A percentile compares a stretch with the other conserved stretches of the same genome.
phyloP scores from a whole-genome alignment of 2,113 vertebrate species.

The Xiphophorus hellerii region DNA sequence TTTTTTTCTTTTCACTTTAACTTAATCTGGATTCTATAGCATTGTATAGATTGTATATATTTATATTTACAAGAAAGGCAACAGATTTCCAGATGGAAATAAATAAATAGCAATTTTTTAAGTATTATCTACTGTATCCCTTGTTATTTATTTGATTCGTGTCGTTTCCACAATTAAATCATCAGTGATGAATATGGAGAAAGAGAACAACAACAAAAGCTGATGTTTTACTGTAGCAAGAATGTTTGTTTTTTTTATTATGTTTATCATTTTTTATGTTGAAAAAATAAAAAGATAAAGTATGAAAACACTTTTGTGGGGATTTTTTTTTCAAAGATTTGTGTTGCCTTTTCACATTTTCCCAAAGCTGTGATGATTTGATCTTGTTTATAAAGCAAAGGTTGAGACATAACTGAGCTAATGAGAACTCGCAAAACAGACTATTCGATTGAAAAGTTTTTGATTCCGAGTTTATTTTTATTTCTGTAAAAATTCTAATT shows the following conservation, averaged over 20 bases:
- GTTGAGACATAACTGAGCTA: background rate
- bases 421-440: background rate
- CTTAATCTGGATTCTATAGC: background rate
- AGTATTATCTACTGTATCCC: slow-evolving; percentile 5
- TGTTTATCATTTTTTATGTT: slow-evolving; percentile 5
- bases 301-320: no score
- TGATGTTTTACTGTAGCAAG: slow-evolving; percentile 40
- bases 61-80: slow-evolving; percentile 7
- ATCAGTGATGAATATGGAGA: background rate
- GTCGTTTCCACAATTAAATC: background rate
- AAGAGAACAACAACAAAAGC: background rate
- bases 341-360: no score
- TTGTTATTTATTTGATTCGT: slow-evolving; percentile 60
- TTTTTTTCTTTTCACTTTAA: background rate
- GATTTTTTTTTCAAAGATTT: no score
- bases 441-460: no score
- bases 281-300: background rate
- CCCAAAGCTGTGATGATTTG: background rate
- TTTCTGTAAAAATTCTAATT: no score
- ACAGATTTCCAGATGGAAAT: background rate
- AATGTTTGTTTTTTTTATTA: background rate
- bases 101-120: background rate
- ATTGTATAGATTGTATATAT: background rate
- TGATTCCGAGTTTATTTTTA: no score
- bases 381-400: background rate